Base-by-base conservation (phyloP, 2,113 vertebrate species). In the Hiodon alosoides region DNA sequence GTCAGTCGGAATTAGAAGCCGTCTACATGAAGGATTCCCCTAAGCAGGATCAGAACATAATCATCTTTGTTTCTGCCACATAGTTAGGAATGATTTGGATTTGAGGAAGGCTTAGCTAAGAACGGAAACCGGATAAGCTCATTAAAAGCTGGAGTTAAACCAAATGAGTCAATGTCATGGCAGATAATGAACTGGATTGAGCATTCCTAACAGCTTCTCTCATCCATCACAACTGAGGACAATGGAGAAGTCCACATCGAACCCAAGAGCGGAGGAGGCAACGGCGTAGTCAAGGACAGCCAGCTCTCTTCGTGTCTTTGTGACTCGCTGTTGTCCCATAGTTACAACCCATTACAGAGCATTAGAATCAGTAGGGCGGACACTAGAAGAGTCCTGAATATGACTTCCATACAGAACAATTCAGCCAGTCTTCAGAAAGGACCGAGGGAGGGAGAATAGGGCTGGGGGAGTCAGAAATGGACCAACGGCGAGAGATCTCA, bases 371-470 rank as follows among this genome's bases (percentile, higher is more conserved):
- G 31, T 31, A 31, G 31, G 31, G 31, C 31, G 31, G 31, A 31
- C 31, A 31, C 31, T 31, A 31, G 31, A 31, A 31, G 1, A 31
- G 31, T 31, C 31, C 31, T 31, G 31, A 31, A 31, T 31, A 31
- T 31, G 31, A 31, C 31, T 31, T 31, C 31, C 31, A 31, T 31
- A 31, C 31, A 31, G 31, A 31, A 31, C 31, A 31, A 31, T 31
- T 31, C 31, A 31, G 31, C 31, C 31, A 31, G 31, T 31, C 31
- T 31, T 31, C 31, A 31, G 31, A 31, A 31, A 31, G 31, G 31
- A 31, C 31, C 31, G 78, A 75, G 74, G 87, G 84, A 80, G 53
- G 86, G 79, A 78, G 78, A 80, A 83, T 31, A 83, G 80, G 71
- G 31, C 50, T 80, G 82, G 81, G 74, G 71, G 78, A 31, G 17